Percentiles rank a stretch among this genome's conserved stretches.
phyloP scores from a whole-genome alignment of 2,113 vertebrate genomes.

The Vulpes lagopus region DNA sequence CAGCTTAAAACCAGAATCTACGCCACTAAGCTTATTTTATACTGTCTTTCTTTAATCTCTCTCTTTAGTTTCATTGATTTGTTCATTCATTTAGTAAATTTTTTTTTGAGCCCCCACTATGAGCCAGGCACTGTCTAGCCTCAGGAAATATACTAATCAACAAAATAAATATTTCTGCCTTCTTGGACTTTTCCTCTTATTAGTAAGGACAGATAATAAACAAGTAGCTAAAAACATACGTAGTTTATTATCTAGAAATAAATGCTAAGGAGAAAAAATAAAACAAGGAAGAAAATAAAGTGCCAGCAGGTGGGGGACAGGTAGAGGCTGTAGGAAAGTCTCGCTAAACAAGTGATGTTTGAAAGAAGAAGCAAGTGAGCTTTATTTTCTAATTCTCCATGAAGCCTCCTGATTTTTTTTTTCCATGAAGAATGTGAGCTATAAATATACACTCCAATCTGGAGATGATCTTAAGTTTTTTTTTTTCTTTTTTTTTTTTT shows the following conservation, averaged over 20 bases:
- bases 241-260: not conserved
- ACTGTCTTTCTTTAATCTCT: not conserved
- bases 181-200: not conserved
- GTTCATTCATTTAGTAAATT: constrained; percentile 10
- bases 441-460: not conserved
- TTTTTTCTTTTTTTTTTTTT: not conserved
- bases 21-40: not conserved
- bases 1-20: not conserved
- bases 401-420: not conserved
- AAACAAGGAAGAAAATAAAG: not conserved
- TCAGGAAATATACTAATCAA: not conserved
- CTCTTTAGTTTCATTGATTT: not conserved
- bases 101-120: not conserved
- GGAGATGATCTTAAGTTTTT: not conserved
- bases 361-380: not conserved
- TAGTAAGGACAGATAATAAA: constrained; percentile 23
- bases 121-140: not conserved
- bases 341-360: not conserved
- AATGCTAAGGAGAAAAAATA: not conserved
- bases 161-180: not conserved
- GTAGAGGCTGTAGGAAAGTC: not conserved
- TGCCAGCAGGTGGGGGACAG: not conserved
- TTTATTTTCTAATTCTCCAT: constrained; percentile 32
- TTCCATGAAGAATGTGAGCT: not conserved
- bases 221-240: not conserved